These are phyloP conservation scores for Meriones psammophilus DNA, from an alignment of 2,797 vertebrate genomes.

Conservation along the genomic window DNA sequence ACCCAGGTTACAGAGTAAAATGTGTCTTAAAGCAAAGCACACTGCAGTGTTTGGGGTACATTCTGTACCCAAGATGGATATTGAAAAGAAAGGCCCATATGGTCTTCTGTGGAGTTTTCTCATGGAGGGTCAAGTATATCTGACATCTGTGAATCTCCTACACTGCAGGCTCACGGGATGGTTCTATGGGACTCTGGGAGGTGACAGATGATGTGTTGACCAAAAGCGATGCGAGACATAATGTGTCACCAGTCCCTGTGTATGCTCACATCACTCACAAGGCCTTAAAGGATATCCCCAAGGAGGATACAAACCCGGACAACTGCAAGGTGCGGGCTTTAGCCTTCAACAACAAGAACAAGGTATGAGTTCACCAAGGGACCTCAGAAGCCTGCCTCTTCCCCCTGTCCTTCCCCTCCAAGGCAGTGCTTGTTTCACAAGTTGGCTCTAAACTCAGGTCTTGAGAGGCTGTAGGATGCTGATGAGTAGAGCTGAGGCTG, in stretches of 20 bases:
- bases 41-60: background rate
- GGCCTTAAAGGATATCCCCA: constrained; percentile 98
- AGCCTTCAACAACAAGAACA: constrained; percentile 98
- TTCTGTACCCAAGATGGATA: background rate
- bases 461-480: constrained; percentile 18
- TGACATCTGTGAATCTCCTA: constrained; percentile 57
- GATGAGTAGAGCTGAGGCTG: background rate
- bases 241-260: constrained; percentile 92
- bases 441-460: background rate
- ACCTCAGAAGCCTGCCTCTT: background rate
- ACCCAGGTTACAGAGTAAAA: background rate
- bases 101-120: constrained; percentile 6
- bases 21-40: background rate
- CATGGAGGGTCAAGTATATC: background rate
- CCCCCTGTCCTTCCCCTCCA: background rate
- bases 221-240: constrained; percentile 92
- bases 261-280: constrained; percentile 97
- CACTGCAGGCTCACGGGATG: constrained; percentile 95
- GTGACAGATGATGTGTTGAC: constrained; percentile 95
- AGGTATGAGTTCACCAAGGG: constrained; percentile 87
- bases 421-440: background rate
- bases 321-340: constrained; percentile 99
- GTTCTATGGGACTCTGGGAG: constrained; percentile 99
- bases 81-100: background rate
- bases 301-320: constrained; percentile 97